Evolutionary conservation across 2,888 invertebrate species (phyloP).

Genomic region (Eurytoma californica): DNA sequence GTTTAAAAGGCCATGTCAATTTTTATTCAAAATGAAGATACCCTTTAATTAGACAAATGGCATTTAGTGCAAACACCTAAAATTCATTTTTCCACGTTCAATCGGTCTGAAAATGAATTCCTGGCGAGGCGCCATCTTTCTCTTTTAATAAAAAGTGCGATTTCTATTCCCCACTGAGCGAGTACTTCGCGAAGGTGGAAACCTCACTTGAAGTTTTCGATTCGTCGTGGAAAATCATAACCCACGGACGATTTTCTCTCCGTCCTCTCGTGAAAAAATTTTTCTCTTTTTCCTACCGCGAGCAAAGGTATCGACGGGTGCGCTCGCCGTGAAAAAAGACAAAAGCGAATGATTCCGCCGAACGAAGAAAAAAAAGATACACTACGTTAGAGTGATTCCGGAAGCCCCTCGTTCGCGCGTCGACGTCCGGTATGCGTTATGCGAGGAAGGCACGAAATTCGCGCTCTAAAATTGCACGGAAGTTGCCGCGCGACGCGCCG

Average conservation of each 20-base stretch:
- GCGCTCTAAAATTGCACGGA: conserved; percentile 28
- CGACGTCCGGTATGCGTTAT: conserved; percentile 24
- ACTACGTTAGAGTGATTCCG: conserved; percentile 41
- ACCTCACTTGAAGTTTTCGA: not conserved
- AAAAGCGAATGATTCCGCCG: no score
- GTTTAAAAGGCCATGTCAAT: no score
- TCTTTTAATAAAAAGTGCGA: no score
- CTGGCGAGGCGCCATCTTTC: no score
- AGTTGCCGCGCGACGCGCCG: conserved; percentile 1
- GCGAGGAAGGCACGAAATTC: conserved; percentile 10
- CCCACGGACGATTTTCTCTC: not conserved
- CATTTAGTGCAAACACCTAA: no score
- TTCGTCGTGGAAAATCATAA: not conserved
- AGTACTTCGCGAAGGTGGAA: conserved; percentile 4
- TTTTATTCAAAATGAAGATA: no score
- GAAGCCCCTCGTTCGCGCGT: conserved; percentile 49
- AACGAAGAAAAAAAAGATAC: conserved; percentile 8
- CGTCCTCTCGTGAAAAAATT: no score
- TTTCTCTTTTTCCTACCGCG: no score
- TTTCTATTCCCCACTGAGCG: not conserved
- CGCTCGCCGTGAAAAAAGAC: not conserved
- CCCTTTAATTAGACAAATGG: no score
- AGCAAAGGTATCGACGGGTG: no score
- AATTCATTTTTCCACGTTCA: not conserved
- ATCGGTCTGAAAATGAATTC: no score